These are phyloP conservation scores for Chaetura pelagica DNA, from an alignment of 2,113 vertebrate species.

Conservation along the genomic window DNA sequence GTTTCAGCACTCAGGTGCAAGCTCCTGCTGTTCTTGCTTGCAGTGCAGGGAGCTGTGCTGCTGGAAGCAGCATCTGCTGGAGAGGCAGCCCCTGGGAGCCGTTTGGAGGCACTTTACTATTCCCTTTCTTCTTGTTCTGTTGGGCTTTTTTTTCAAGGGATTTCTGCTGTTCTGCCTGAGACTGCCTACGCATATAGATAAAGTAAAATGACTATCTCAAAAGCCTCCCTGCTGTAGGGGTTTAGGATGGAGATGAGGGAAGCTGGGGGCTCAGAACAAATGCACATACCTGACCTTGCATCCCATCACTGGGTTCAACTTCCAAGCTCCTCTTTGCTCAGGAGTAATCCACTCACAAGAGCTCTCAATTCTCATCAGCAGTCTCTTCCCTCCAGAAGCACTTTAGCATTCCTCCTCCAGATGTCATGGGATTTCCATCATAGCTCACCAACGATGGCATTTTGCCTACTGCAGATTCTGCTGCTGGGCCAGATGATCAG, in stretches of 20 bases:
- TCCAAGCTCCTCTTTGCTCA: not conserved
- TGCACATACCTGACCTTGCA: not conserved
- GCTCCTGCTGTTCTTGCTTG: not conserved
- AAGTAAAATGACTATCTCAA: not conserved
- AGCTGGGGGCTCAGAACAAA: not conserved
- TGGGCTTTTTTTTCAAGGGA: not conserved
- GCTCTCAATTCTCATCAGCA: not conserved
- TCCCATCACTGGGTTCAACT: not conserved
- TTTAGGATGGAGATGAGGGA: not conserved
- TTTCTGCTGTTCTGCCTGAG: not conserved
- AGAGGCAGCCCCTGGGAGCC: not conserved
- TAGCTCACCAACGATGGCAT: not conserved
- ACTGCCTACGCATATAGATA: not conserved
- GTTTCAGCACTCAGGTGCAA: not conserved
- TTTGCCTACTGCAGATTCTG: not conserved
- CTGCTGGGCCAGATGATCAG: not conserved
- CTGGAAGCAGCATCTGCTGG: not conserved
- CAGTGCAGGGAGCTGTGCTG: not conserved
- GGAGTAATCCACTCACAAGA: not conserved
- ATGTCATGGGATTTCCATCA: not conserved
- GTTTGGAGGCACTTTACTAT: not conserved
- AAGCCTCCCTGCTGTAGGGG: not conserved
- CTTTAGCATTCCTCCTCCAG: not conserved
- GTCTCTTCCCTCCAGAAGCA: not conserved
- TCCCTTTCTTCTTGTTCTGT: not conserved